Evolutionary conservation across 2,797 vertebrate species (phyloP).

Genomic region (Crocidura indochinensis): DNA sequence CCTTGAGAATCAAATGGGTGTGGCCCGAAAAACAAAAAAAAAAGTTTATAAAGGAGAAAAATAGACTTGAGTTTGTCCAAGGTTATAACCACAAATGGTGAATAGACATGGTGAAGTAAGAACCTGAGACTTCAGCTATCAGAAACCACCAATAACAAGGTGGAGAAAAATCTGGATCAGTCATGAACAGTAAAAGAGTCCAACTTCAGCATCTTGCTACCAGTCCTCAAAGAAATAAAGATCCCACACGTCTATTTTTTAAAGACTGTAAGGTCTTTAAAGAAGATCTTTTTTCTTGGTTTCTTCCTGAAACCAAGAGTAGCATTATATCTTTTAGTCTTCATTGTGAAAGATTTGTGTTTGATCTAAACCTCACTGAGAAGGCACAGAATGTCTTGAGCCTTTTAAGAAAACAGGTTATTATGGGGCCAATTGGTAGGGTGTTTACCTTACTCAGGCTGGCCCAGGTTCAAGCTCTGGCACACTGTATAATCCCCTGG

Average conservation of each 20-base stretch:
- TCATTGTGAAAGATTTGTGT: slow-evolving; percentile 79
- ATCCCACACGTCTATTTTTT: slow-evolving; percentile 36
- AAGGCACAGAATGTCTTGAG: slow-evolving; percentile 74
- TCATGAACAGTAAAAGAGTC: slow-evolving; percentile 68
- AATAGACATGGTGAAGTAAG: not conserved
- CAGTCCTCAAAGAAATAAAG: slow-evolving; percentile 83
- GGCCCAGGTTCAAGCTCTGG: too few relatives aligned
- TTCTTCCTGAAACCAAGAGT: slow-evolving; percentile 73
- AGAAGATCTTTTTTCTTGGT: not conserved
- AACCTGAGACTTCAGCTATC: slow-evolving; percentile 67
- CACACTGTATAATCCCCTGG: too few relatives aligned
- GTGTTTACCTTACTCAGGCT: too few relatives aligned
- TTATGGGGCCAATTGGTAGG: not conserved
- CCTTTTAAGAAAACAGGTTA: slow-evolving; percentile 14
- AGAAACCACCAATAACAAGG: not conserved
- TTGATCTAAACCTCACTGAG: slow-evolving; percentile 80
- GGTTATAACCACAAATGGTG: not conserved
- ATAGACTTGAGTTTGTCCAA: slow-evolving; percentile 53
- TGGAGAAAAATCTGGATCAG: slow-evolving; percentile 46
- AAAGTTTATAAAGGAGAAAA: slow-evolving; percentile 27
- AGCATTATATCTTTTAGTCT: slow-evolving; percentile 81
- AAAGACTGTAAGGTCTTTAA: slow-evolving; percentile 44
- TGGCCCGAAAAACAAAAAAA: too few relatives aligned
- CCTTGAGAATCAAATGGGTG: too few relatives aligned
- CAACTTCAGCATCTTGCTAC: slow-evolving; percentile 60